Percentiles rank a stretch among this genome's conserved stretches.
Evolutionary conservation across 2,797 vertebrate species (phyloP).

Genomic region (Thaleichthys pacificus): DNA sequence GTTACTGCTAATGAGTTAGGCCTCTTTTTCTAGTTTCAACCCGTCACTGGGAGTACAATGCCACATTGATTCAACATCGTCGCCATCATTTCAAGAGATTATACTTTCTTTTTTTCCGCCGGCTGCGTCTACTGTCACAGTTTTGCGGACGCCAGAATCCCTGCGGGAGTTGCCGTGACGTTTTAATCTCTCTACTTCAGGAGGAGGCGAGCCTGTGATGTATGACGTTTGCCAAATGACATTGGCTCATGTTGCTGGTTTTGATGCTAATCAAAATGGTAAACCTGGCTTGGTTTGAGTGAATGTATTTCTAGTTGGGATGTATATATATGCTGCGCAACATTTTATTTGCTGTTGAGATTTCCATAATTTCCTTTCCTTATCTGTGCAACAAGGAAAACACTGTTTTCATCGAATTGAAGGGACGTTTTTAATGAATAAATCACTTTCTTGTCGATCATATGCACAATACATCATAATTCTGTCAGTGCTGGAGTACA

Average conservation of each 20-base stretch:
- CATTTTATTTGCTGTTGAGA: slow-evolving; percentile 41
- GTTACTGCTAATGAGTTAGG: slow-evolving; percentile 67
- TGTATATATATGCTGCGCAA: slow-evolving; percentile 24
- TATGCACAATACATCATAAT: slow-evolving; percentile 19
- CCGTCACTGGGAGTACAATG: slow-evolving; percentile 65
- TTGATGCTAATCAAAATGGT: slow-evolving; percentile 44
- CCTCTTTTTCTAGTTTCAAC: slow-evolving; percentile 53
- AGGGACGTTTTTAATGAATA: slow-evolving; percentile 47
- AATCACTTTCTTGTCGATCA: slow-evolving; percentile 39
- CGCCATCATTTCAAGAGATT: slow-evolving; percentile 52
- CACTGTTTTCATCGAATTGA: slow-evolving; percentile 44
- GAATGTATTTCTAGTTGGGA: slow-evolving; percentile 28
- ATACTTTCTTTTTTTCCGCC: background rate
- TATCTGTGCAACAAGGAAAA: slow-evolving; percentile 39
- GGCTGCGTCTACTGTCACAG: slow-evolving; percentile 44
- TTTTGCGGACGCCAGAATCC: slow-evolving; percentile 25
- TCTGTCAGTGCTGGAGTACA: slow-evolving; percentile 3
- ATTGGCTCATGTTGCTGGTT: slow-evolving; percentile 14
- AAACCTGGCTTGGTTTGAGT: slow-evolving; percentile 24
- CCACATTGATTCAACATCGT: slow-evolving; percentile 69
- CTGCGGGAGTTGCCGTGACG: slow-evolving; percentile 54
- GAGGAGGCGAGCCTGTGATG: slow-evolving; percentile 32
- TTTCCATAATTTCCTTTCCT: slow-evolving; percentile 40
- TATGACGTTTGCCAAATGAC: slow-evolving; percentile 17
- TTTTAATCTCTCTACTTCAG: slow-evolving; percentile 59